These are phyloP conservation scores for Agapostemon virescens DNA, from an alignment of 2,888 invertebrate species.

Conservation along the genomic window DNA sequence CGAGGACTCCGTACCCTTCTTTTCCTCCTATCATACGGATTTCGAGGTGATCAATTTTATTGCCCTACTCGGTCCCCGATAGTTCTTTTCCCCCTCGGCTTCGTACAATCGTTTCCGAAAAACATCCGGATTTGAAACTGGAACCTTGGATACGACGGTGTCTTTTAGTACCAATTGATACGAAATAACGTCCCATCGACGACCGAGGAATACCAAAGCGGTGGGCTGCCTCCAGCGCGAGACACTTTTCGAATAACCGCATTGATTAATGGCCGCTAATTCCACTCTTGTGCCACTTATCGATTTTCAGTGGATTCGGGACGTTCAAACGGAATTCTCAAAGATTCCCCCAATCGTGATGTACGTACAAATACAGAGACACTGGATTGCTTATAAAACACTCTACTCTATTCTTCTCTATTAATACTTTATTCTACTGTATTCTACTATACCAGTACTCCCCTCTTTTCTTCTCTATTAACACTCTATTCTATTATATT, in stretches of 20 bases:
- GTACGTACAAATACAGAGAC: neutral
- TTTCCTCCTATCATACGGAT: constrained; percentile 55
- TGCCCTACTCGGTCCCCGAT: constrained; percentile 47
- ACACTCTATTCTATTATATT: too few species aligned
- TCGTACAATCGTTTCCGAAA: constrained; percentile 47
- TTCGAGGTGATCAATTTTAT: constrained; percentile 62
- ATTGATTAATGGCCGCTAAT: neutral
- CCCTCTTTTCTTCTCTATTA: too few species aligned
- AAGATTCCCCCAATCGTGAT: neutral
- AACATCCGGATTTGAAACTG: constrained; percentile 44
- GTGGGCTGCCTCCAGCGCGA: neutral
- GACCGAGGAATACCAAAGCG: neutral
- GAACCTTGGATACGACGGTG: neutral
- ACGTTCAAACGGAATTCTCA: neutral
- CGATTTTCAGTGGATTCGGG: neutral
- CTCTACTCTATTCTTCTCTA: neutral
- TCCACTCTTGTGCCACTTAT: neutral
- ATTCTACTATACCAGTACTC: too few species aligned
- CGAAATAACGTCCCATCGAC: neutral
- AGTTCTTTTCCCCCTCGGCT: constrained; percentile 30
- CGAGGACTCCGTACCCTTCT: constrained; percentile 20
- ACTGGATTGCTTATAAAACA: neutral
- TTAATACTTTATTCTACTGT: too few species aligned
- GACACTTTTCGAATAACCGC: neutral
- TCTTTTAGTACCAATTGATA: constrained; percentile 28